These are phyloP conservation scores for Actinemys pallida DNA, from an alignment of 2,113 vertebrate species.

Conservation along the genomic window DNA sequence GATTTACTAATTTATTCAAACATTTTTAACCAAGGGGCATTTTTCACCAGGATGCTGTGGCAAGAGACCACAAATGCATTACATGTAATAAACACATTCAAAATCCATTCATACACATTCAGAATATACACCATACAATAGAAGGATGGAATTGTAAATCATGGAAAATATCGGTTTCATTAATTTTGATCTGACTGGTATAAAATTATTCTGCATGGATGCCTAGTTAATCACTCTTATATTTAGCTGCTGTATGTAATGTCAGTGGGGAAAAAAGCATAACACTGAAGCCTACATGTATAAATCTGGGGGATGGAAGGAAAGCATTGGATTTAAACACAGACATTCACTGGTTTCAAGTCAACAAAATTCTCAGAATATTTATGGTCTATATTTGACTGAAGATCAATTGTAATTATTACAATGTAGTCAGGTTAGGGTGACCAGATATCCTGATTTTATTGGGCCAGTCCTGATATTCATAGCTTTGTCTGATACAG, in stretches of 20 bases:
- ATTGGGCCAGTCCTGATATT: too few relatives aligned
- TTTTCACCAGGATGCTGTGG: conserved; percentile 70
- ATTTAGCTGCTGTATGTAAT: conserved; percentile 66
- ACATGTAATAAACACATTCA: conserved; percentile 46
- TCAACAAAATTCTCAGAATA: not conserved
- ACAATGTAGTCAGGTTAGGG: not conserved
- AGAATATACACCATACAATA: conserved; percentile 30
- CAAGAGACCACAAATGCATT: conserved; percentile 73
- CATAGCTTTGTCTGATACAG: too few relatives aligned
- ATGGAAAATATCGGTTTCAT: conserved; percentile 67
- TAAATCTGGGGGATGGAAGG: not conserved
- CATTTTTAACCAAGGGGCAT: conserved; percentile 61
- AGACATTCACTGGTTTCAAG: not conserved
- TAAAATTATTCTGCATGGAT: conserved; percentile 66
- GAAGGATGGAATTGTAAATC: conserved; percentile 70
- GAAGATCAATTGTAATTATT: not conserved
- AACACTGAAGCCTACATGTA: not conserved
- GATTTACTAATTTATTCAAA: conserved; percentile 77
- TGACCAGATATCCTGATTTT: too few relatives aligned
- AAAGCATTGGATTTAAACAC: not conserved
- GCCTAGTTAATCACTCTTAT: conserved; percentile 54
- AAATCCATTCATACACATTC: conserved; percentile 64
- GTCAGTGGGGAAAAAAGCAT: conserved; percentile 53
- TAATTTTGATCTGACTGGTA: conserved; percentile 77
- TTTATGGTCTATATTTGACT: not conserved